Evolutionary conservation across 2,888 invertebrate species (phyloP).

Genomic region (Tetragonisca angustula): DNA sequence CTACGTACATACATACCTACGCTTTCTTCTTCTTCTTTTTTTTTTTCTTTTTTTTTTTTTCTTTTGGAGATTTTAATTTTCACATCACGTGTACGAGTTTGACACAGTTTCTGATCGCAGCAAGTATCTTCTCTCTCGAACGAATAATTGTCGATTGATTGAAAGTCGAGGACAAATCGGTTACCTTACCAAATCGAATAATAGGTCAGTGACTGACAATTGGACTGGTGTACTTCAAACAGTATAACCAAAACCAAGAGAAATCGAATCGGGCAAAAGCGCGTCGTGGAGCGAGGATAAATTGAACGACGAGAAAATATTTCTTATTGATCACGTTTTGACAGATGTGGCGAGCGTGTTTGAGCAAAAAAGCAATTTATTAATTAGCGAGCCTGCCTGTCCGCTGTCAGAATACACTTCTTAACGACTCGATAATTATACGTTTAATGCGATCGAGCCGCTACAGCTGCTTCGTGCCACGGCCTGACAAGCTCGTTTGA

Average conservation of each 20-base stretch:
- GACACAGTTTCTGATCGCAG: too few species aligned
- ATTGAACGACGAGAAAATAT: slow-evolving; percentile 33
- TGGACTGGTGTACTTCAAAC: slow-evolving; percentile 13
- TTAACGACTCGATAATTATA: slow-evolving; percentile 73
- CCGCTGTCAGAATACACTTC: slow-evolving; percentile 65
- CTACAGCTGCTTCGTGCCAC: slow-evolving; percentile 62
- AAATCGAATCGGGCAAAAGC: slow-evolving; percentile 2
- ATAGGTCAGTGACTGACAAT: neutral
- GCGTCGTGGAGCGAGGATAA: slow-evolving; percentile 8
- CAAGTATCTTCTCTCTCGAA: too few species aligned
- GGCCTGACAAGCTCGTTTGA: slow-evolving; percentile 63
- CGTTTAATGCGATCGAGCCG: slow-evolving; percentile 63
- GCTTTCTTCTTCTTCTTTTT: too few species aligned
- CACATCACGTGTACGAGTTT: too few species aligned
- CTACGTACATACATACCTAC: too few species aligned
- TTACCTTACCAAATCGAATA: too few species aligned
- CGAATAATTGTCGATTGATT: too few species aligned
- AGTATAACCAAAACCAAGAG: slow-evolving; percentile 10
- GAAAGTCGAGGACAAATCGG: neutral
- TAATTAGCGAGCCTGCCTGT: slow-evolving; percentile 63
- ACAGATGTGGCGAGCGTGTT: slow-evolving; percentile 42
- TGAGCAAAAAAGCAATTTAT: slow-evolving; percentile 64
- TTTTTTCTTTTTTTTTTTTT: neutral
- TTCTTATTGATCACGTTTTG: slow-evolving; percentile 52
- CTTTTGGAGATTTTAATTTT: too few species aligned